phyloP scores from a whole-genome alignment of 2,113 vertebrate genomes.

The Forbesichthys agassizii region DNA sequence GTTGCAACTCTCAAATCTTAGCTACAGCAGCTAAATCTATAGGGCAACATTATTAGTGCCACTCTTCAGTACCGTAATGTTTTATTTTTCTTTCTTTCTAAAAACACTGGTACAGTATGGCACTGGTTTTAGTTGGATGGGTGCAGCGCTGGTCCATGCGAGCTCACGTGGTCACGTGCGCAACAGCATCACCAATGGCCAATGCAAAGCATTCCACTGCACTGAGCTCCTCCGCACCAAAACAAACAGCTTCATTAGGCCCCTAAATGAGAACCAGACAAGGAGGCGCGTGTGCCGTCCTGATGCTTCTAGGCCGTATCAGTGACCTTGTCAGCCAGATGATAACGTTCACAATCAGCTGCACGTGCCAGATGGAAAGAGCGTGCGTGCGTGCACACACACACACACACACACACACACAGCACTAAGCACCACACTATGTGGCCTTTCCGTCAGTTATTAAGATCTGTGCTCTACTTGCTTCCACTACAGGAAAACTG shows the following conservation, averaged over 20 bases:
- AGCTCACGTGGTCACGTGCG: background rate
- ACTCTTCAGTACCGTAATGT: constrained; percentile 25
- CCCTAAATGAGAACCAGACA: constrained; percentile 69
- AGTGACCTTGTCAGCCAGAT: constrained; percentile 63
- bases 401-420: constrained; percentile 58
- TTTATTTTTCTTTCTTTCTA: background rate
- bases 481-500: background rate
- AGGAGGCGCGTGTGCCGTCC: constrained; percentile 43
- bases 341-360: constrained; percentile 57
- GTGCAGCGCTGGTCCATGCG: background rate
- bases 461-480: constrained; percentile 11
- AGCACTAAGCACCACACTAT: constrained; percentile 30
- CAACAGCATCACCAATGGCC: constrained; percentile 39
- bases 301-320: constrained; percentile 52
- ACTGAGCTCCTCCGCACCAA: constrained; percentile 61
- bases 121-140: too few relatives aligned
- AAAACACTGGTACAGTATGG: too few relatives aligned
- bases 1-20: too few relatives aligned
- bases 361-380: constrained; percentile 23
- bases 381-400: background rate
- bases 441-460: constrained; percentile 27
- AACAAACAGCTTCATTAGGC: constrained; percentile 68
- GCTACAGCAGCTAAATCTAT: too few relatives aligned
- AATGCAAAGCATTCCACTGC: constrained; percentile 63
- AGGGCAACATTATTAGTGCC: constrained; percentile 12